These are phyloP conservation scores for Dendrolimus kikuchii DNA, from an alignment of 1,140 invertebrate species.

Conservation along the genomic window DNA sequence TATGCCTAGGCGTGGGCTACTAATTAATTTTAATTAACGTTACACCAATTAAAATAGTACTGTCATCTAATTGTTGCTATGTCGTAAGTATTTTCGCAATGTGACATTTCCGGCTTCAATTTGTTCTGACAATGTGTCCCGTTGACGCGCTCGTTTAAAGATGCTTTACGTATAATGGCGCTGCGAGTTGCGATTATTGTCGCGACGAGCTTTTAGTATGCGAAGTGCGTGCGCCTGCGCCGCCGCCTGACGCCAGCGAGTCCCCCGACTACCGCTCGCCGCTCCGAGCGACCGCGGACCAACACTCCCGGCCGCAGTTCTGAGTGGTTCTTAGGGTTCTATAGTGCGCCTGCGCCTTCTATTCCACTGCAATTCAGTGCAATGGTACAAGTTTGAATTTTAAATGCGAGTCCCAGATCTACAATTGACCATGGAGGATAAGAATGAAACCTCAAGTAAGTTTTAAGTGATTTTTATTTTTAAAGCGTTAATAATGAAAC, in stretches of 20 bases:
- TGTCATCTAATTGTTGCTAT: too few species aligned
- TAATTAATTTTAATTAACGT: too few species aligned
- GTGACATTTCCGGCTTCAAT: too few species aligned
- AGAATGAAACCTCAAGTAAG: slow-evolving; percentile 29
- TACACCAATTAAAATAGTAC: too few species aligned
- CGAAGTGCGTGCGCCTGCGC: slow-evolving; percentile 56
- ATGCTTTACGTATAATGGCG: not conserved
- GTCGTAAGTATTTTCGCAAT: too few species aligned
- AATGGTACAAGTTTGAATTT: slow-evolving; percentile 37
- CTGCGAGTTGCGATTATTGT: slow-evolving; percentile 44
- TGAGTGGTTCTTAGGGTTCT: slow-evolving; percentile 29
- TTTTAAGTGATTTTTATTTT: slow-evolving; percentile 36
- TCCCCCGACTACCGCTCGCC: slow-evolving; percentile 11
- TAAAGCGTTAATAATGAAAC: slow-evolving; percentile 2
- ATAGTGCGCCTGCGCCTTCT: slow-evolving; percentile 41
- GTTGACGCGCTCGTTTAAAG: too few species aligned
- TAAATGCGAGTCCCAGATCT: slow-evolving; percentile 5
- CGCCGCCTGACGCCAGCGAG: slow-evolving; percentile 52
- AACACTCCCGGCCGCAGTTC: slow-evolving; percentile 33
- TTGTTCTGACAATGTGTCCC: too few species aligned
- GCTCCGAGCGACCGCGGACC: slow-evolving; percentile 28
- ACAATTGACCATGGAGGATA: slow-evolving; percentile 17
- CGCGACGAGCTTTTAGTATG: slow-evolving; percentile 59
- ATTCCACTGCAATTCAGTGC: slow-evolving; percentile 42
- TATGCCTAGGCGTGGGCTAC: too few species aligned